Evolutionary conservation across 1,140 invertebrate species (phyloP), one percentile per base, ranked within the genome.

Genomic region (Lutraria rhynchaena): DNA sequence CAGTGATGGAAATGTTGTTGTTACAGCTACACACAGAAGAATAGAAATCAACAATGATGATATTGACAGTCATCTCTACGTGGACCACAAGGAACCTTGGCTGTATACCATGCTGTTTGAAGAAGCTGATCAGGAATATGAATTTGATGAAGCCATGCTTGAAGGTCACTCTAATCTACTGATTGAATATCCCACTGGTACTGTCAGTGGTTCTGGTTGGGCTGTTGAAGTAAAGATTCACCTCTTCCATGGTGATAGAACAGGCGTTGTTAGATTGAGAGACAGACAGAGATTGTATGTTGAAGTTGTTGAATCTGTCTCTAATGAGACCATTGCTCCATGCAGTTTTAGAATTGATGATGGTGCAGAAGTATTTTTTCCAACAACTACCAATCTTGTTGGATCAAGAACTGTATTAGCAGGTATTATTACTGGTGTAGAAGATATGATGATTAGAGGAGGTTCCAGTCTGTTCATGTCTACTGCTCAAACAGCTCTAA

Each of bases 291-390:
- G 57, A 49, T 71, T 89, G 29, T 88, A 83, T 81, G 88, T 88
- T 0, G 88, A 89, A 67, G 85, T 88, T 29, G 75, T 85, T 19
- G 88, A 88, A 58, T 89, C 88, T 37, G 49, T 86, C 4, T 83
- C 74, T 19, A 87, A 89, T 82, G 86, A 88, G 70, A 84, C 86
- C 19, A 74, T 83, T 44, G 88, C 88, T 53, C 88, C 88, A 15
- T 88, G 87, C 74, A 89, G 87, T 70, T 89, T 86, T 58, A 81
- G 86, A 53, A 86, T 87, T 46, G 88, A 89, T 73, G 81, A 63
- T 24, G 87, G 77, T 19, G 76, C 87, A 15, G 88, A 89, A 63
- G 83, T 88, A 17, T 55, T 89, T 13, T 80, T 89, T 46, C 87
- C 88, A 33, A 82, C 87, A 55, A 82, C 82, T 19, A 83, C 84